Conservation (phyloP, 2,113 vertebrate genomes). For the Brachypteracias leptosomus region DNA sequence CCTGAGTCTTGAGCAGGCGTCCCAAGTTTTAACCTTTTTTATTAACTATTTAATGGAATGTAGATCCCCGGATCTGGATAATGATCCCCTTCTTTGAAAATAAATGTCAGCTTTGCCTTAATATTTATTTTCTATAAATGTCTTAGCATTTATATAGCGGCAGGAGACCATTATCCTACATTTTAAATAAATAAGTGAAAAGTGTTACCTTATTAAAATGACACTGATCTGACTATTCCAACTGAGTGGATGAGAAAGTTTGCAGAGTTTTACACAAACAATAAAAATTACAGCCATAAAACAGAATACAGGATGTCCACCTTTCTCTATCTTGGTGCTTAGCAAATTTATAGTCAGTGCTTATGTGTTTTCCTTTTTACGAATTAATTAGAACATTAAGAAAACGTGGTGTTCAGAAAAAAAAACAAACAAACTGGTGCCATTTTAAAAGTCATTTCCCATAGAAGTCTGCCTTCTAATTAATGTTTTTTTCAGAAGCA, state of each 20-base stretch:
- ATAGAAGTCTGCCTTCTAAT: constrained; percentile 77
- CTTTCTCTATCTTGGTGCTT: constrained; percentile 76
- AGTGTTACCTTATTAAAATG: constrained; percentile 83
- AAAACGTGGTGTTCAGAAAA: constrained; percentile 64
- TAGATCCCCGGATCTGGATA: constrained; percentile 52
- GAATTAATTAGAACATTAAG: constrained; percentile 64
- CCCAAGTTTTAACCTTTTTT: constrained; percentile 16
- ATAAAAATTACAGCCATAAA: constrained; percentile 69
- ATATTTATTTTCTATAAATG: constrained; percentile 79
- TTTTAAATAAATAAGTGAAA: constrained; percentile 55
- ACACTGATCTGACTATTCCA: constrained; percentile 61
- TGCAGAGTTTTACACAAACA: constrained; percentile 69
- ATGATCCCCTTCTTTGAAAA: constrained; percentile 70
- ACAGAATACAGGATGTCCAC: constrained; percentile 71
- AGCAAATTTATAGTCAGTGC: constrained; percentile 72
- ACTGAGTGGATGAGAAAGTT: constrained; percentile 60
- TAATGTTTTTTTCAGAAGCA: constrained; percentile 72
- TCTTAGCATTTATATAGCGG: constrained; percentile 72
- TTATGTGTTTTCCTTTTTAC: constrained; percentile 70
- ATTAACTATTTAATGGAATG: constrained; percentile 49
- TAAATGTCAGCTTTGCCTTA: constrained; percentile 83
- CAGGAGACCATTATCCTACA: constrained; percentile 67
- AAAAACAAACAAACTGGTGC: constrained; percentile 58
- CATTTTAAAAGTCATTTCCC: constrained; percentile 74
- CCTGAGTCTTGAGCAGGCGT: not conserved